phyloP scores from a whole-genome alignment of 2,113 vertebrate species.

The Dryoscopus gambensis region DNA sequence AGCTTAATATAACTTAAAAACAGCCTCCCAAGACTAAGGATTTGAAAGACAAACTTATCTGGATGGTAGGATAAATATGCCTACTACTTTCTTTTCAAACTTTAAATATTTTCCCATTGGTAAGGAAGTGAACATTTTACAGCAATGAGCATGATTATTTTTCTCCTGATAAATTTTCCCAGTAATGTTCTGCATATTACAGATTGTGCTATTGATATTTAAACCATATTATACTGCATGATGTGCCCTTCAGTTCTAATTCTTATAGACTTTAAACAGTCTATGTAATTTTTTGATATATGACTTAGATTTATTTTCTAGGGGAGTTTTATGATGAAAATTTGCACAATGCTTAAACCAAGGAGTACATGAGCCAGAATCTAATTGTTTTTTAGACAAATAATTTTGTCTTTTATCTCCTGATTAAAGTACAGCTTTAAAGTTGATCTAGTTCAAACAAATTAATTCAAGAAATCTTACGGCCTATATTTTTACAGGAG shows the following conservation, averaged over 20 bases:
- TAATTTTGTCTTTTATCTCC: background rate
- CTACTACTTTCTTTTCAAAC: background rate
- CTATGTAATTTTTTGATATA: background rate
- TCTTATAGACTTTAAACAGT: background rate
- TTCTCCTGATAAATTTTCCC: background rate
- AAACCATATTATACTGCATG: background rate
- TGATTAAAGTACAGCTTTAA: slow-evolving; percentile 23
- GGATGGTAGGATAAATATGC: background rate
- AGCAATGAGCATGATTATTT: background rate
- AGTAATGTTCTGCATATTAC: background rate
- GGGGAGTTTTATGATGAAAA: background rate
- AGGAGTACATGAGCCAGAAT: background rate
- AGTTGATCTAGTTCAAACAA: background rate
- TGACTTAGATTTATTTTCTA: background rate
- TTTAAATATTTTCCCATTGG: background rate
- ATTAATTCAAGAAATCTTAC: background rate
- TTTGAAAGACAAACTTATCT: background rate
- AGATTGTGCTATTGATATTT: background rate
- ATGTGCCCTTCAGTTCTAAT: background rate
- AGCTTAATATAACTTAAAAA: background rate
- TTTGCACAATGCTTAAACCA: background rate
- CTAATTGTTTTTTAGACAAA: background rate
- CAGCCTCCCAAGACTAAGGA: background rate
- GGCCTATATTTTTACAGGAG: background rate
- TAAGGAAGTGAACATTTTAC: background rate